These are phyloP conservation scores for Actinernus sp. DNA, from an alignment of 92 coral and sea anemone genomes.

Conservation along the genomic window DNA sequence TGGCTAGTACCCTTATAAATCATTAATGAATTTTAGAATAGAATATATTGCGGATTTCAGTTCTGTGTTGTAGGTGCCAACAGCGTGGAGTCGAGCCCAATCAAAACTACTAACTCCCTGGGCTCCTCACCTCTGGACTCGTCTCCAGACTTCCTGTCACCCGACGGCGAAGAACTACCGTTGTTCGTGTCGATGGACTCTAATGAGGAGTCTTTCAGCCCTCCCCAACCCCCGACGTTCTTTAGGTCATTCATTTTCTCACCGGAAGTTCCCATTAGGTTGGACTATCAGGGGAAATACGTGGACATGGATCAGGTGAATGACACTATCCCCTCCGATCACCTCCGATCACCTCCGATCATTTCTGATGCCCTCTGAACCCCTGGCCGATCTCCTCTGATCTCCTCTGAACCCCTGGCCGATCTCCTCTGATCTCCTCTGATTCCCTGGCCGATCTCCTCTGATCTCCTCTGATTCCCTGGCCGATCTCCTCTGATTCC, in stretches of 20 bases:
- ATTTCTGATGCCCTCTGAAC: too few relatives aligned
- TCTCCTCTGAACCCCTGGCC: too few relatives aligned
- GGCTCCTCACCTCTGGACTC: slow-evolving; percentile 5
- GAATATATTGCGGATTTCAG: too few relatives aligned
- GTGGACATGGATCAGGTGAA: slow-evolving; percentile 97
- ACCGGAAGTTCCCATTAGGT: slow-evolving; percentile 97
- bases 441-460: background rate
- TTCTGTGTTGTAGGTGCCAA: slow-evolving; percentile 35
- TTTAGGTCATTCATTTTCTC: slow-evolving; percentile 92
- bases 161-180: slow-evolving; percentile 59
- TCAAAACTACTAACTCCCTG: slow-evolving; percentile 5
- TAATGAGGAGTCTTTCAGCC: slow-evolving; percentile 38
- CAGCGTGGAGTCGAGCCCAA: slow-evolving; percentile 45
- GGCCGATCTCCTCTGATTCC: too few relatives aligned
- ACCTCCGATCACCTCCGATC: too few relatives aligned
- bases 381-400: too few relatives aligned
- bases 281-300: slow-evolving; percentile 96
- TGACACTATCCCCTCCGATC: too few relatives aligned
- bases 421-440: background rate
- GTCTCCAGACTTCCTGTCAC: slow-evolving; percentile 60
- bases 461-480: too few relatives aligned
- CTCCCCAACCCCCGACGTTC: slow-evolving; percentile 77
- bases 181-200: slow-evolving; percentile 45
- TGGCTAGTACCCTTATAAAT: too few relatives aligned
- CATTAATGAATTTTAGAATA: too few relatives aligned